Evolutionary conservation across 1,140 invertebrate species (phyloP).

Genomic region (Neodiprion pinetum): DNA sequence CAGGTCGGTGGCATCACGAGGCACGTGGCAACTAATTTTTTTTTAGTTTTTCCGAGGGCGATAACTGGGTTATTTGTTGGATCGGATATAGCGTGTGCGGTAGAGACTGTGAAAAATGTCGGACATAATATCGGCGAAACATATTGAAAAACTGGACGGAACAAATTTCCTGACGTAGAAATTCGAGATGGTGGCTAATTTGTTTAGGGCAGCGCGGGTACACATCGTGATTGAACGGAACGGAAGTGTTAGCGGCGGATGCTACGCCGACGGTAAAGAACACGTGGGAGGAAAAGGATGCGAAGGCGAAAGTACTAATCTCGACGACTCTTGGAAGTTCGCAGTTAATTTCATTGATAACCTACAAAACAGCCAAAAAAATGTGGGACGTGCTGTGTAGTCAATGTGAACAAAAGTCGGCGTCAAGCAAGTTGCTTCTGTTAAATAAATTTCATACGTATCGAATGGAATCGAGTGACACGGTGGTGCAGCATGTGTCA

Average conservation of each 20-base stretch:
- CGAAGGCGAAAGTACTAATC: slow-evolving; percentile 23
- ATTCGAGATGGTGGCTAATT: slow-evolving; percentile 14
- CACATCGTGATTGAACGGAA: slow-evolving; percentile 6
- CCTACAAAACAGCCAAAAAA: slow-evolving; percentile 22
- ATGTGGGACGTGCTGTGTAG: slow-evolving; percentile 25
- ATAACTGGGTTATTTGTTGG: neutral
- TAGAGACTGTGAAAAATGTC: slow-evolving; percentile 9
- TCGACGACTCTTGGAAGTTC: slow-evolving; percentile 20
- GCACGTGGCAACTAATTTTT: slow-evolving; percentile 10
- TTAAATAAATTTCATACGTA: slow-evolving; percentile 24
- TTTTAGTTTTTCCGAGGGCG: neutral
- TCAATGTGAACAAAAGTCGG: slow-evolving; percentile 20
- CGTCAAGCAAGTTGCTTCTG: slow-evolving; percentile 22
- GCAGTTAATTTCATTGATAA: slow-evolving; percentile 19
- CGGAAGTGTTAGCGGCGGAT: slow-evolving; percentile 8
- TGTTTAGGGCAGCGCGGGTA: slow-evolving; percentile 16
- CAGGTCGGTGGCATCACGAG: neutral
- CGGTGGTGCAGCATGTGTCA: slow-evolving; percentile 24
- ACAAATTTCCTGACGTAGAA: slow-evolving; percentile 25
- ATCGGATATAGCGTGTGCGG: slow-evolving; percentile 2
- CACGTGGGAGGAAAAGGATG: slow-evolving; percentile 24
- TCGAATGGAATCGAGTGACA: slow-evolving; percentile 21
- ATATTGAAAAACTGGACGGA: slow-evolving; percentile 19
- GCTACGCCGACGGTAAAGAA: slow-evolving; percentile 11
- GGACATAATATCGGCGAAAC: slow-evolving; percentile 15